Evolutionary conservation across 2,888 invertebrate genomes (phyloP), one percentile per base, ranked within the genome.

Genomic region (Aquatica leii): DNA sequence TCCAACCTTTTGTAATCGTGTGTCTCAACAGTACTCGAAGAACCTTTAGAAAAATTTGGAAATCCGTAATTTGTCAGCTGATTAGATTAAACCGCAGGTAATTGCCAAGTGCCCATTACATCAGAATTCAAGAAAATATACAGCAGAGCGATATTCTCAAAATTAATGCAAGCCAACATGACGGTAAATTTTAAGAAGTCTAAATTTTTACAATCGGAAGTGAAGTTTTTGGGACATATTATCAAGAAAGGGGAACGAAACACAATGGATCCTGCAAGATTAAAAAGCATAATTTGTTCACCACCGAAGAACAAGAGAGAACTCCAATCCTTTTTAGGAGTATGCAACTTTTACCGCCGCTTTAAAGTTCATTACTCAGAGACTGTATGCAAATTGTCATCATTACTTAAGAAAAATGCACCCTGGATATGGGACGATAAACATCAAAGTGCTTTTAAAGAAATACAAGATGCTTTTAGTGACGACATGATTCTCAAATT

Each of bases 81-180:
- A 2, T 46, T 70, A 0, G 71, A 75, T 58, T 40, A 72, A 8
- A 66, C 69, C 0, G 49, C 66, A 34, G 70, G 71, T 5, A 73
- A 74, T 57, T 71, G 71, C 70, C 71, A 73, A 57, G 66, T 71
- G 50, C n/a, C n/a, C n/a, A n/a, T n/a, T n/a, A n/a, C 58, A 63
- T 11, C 20, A 64, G 50, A 60, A 66, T 3, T 66, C 69, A 12
- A 55, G 65, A 31, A 52, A 67, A 35, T 73, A 62, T 40, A 73
- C 73, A 0, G 72, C 69, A 0, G 55, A 18, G 46, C 8, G 4
- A 35, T 72, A 11, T 65, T 73, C 2, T 0, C 51, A 0, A 43
- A 54, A 11, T 35, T 71, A 5, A 9, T 37, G 4, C 12, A 53
- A n/a, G 51, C 67, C n/a, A 66, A 66, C 5, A 54, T 73, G 21